Percentiles rank a stretch among this genome's conserved stretches.
Conservation (phyloP, 2,888 invertebrate species). For the Oasisia sp. region DNA sequence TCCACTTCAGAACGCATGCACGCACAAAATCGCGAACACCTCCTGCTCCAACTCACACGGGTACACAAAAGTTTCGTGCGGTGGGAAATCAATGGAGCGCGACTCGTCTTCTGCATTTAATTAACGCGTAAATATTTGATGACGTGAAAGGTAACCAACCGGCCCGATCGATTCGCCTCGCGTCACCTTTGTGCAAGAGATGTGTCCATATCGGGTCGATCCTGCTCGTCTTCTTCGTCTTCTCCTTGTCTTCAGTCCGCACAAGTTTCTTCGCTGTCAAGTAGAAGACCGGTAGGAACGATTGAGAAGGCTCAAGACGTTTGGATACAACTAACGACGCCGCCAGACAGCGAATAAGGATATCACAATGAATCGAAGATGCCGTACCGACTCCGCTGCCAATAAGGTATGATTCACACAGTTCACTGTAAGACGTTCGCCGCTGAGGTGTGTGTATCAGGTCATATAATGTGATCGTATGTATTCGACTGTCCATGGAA, state of each 20-base stretch:
- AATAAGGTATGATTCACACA: background rate
- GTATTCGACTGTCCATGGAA: no score
- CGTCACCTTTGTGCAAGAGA: background rate
- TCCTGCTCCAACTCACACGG: background rate
- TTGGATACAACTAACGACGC: background rate
- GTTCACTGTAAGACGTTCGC: background rate
- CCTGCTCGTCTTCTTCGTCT: background rate
- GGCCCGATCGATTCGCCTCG: background rate
- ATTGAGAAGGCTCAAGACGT: background rate
- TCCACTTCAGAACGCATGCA: background rate
- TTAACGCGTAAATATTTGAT: slow-evolving; percentile 9
- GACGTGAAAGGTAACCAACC: slow-evolving; percentile 1
- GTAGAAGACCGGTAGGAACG: background rate
- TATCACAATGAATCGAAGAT: background rate
- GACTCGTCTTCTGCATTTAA: background rate
- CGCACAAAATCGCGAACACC: background rate
- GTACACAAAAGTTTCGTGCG: background rate
- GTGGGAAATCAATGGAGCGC: background rate
- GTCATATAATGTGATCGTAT: background rate
- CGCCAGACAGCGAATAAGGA: background rate
- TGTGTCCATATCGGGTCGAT: background rate
- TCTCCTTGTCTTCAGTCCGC: background rate
- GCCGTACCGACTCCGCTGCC: background rate
- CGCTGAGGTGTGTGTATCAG: background rate
- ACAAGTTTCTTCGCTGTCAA: background rate